Conservation (phyloP, 2,113 vertebrate genomes). For the Elephantulus edwardii region DNA sequence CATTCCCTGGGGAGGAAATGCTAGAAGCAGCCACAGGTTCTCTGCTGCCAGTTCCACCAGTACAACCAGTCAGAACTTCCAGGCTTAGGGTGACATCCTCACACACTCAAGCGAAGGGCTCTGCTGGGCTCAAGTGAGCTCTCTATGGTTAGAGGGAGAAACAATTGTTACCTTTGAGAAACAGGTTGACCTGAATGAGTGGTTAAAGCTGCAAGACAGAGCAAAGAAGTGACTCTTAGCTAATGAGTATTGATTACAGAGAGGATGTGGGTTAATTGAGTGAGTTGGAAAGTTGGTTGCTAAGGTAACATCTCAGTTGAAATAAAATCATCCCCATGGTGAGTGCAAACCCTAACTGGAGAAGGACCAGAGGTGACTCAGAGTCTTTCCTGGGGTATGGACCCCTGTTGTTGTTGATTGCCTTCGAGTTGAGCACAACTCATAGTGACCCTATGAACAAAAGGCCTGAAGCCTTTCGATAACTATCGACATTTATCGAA, state of each 20-base stretch:
- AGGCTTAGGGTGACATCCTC: neutral
- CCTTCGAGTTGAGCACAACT: too few species aligned
- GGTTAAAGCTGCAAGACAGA: constrained; percentile 2
- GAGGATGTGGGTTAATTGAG: constrained; percentile 69
- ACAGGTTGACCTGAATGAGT: neutral
- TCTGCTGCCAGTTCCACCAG: rapidly evolving
- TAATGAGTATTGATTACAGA: constrained; percentile 74
- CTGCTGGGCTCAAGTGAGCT: neutral
- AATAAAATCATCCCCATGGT: constrained; percentile 40
- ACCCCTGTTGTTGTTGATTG: too few species aligned
- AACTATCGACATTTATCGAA: too few species aligned
- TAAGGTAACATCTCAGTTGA: constrained; percentile 69
- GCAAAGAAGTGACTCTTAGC: constrained; percentile 13
- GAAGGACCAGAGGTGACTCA: neutral
- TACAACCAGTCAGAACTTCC: neutral
- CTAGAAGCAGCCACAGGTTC: neutral
- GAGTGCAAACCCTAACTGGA: neutral
- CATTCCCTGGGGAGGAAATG: neutral
- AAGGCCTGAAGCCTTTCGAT: too few species aligned
- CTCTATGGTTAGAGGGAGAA: neutral
- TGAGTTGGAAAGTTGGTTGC: constrained; percentile 70
- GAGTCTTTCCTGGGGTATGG: neutral
- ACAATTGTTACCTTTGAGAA: neutral
- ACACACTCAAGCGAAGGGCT: neutral
- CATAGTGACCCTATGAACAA: too few species aligned